These are phyloP conservation scores for Pelosia muscerda DNA, from an alignment of 2,888 invertebrate species.

Conservation along the genomic window DNA sequence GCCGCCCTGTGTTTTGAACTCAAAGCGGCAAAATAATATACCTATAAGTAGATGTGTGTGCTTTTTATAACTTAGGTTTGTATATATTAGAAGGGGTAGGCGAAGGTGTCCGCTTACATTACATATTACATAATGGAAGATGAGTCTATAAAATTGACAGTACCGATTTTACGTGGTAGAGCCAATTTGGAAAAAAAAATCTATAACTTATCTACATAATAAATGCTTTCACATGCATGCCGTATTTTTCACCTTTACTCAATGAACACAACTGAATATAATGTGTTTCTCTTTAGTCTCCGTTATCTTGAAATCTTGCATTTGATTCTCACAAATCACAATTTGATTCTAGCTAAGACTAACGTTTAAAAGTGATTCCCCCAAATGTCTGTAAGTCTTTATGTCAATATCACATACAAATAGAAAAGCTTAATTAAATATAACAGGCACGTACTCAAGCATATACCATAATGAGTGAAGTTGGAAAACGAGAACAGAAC, in stretches of 20 bases:
- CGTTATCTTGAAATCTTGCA: neutral
- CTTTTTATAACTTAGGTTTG: neutral
- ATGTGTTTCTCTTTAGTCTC: neutral
- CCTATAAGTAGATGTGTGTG: conserved; percentile 6
- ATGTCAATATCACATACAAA: neutral
- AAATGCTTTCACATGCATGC: too few relatives aligned
- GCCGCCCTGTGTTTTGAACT: conserved; percentile 37
- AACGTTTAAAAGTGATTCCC: too few relatives aligned
- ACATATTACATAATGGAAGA: neutral
- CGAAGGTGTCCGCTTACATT: neutral
- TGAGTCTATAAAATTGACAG: neutral
- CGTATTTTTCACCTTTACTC: neutral
- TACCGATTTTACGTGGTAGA: neutral
- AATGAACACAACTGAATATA: neutral
- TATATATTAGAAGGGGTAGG: neutral
- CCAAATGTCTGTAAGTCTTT: too few relatives aligned
- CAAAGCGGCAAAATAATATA: conserved; percentile 38
- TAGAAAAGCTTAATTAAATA: too few relatives aligned
- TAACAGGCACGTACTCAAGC: too few relatives aligned
- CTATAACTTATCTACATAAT: too few relatives aligned
- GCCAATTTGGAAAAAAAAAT: too few relatives aligned
- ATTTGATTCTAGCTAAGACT: too few relatives aligned
- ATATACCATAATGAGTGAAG: too few relatives aligned
- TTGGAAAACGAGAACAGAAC: too few relatives aligned
- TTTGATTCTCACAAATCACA: neutral